Percentiles rank a stretch among this genome's conserved stretches.
phyloP scores from a whole-genome alignment of 2,113 vertebrate genomes.

The Barbus barbus region DNA sequence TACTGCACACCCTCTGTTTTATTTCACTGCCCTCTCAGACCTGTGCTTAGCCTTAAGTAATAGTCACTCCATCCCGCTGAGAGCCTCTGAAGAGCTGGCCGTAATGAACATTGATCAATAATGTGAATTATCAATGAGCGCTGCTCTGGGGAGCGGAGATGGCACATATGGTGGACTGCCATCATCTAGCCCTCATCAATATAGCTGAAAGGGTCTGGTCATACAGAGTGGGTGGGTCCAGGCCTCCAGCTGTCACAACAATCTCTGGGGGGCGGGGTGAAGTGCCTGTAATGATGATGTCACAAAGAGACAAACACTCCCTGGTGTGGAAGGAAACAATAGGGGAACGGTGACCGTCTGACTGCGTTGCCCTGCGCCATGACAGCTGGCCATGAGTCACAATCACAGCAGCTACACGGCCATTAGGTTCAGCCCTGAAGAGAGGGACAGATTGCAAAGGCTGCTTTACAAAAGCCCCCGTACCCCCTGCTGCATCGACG shows the following conservation, averaged over 20 bases:
- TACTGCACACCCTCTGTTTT: background rate
- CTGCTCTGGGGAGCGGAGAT: constrained; percentile 5
- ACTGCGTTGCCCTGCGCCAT: background rate
- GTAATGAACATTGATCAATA: constrained; percentile 53
- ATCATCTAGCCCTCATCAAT: constrained; percentile 49
- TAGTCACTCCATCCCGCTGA: constrained; percentile 41
- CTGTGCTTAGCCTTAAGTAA: constrained; percentile 31
- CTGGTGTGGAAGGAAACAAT: constrained; percentile 40
- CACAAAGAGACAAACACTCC: constrained; percentile 28
- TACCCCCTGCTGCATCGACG: constrained; percentile 25
- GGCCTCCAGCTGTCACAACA: constrained; percentile 56
- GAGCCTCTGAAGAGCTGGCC: constrained; percentile 42
- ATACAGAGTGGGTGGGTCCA: constrained; percentile 24
- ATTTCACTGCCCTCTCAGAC: constrained; percentile 10
- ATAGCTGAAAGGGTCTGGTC: constrained; percentile 50
- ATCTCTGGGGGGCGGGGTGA: constrained; percentile 29
- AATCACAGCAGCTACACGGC: constrained; percentile 26
- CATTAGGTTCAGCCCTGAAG: constrained; percentile 19
- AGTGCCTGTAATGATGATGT: constrained; percentile 47
- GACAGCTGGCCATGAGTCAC: constrained; percentile 48
- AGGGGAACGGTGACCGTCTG: constrained; percentile 30
- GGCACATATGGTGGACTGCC: constrained; percentile 47
- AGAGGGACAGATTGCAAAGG: constrained; percentile 45
- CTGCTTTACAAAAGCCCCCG: constrained; percentile 5
- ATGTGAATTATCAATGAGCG: constrained; percentile 53